Percentiles rank a stretch among this genome's conserved stretches.
Evolutionary conservation across 2,888 invertebrate genomes (phyloP).

Genomic region (Pomacea canaliculata): DNA sequence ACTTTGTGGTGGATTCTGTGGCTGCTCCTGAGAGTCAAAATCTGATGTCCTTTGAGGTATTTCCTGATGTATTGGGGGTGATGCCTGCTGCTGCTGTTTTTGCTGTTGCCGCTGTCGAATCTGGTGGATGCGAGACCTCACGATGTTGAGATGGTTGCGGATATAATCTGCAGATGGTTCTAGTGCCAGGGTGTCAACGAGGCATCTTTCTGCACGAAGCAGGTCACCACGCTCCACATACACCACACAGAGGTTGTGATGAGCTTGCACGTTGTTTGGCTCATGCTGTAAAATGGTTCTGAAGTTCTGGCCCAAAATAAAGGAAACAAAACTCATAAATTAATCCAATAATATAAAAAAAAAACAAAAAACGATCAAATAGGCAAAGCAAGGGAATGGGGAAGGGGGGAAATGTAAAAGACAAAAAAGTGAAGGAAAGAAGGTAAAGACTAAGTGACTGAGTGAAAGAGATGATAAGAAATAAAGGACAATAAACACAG

Average conservation of each 20-base stretch:
- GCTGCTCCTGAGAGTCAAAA: not conserved
- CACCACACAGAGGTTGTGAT: constrained; percentile 96
- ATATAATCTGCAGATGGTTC: constrained; percentile 94
- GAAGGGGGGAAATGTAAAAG: not conserved
- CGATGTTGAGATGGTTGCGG: constrained; percentile 88
- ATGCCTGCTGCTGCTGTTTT: constrained; percentile 4
- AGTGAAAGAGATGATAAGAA: no score
- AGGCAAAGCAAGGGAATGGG: no score
- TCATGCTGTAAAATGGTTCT: constrained; percentile 87
- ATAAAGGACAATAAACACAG: no score
- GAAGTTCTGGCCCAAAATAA: constrained; percentile 80
- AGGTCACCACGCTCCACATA: constrained; percentile 92
- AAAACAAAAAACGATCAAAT: not conserved
- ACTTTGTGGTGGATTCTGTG: not conserved
- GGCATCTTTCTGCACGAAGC: constrained; percentile 86
- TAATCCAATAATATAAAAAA: not conserved
- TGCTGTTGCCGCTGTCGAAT: constrained; percentile 14
- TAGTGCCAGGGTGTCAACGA: constrained; percentile 79
- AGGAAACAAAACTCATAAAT: not conserved
- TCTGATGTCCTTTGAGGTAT: not conserved
- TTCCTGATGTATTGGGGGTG: not conserved
- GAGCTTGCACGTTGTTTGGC: constrained; percentile 91
- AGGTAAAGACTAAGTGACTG: no score
- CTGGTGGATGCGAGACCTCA: constrained; percentile 72
- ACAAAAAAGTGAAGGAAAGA: not conserved